A percentile compares a stretch with the other conserved stretches of the same genome.
phyloP scores from a whole-genome alignment of 2,113 vertebrate species.

The Crypturellus undulatus region DNA sequence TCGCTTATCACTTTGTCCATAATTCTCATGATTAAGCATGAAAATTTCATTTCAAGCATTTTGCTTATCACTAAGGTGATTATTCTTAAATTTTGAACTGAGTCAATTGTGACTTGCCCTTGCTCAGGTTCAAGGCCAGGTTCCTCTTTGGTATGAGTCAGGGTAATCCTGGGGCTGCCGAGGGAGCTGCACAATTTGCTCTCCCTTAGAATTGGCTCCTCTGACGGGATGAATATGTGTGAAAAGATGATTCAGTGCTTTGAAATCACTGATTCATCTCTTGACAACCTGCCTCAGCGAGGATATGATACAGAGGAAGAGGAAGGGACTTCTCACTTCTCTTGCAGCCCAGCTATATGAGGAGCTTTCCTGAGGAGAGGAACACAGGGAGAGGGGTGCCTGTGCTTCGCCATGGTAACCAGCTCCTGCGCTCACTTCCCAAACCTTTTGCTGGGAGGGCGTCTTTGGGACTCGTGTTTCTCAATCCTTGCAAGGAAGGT shows the following conservation, averaged over 20 bases:
- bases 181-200: not conserved
- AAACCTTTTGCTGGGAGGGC: not conserved
- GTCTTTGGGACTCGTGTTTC: not conserved
- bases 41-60: not conserved
- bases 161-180: not conserved
- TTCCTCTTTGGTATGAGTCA: not conserved
- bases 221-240: not conserved
- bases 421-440: not conserved
- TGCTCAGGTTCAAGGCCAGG: not conserved
- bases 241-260: slow-evolving; percentile 4
- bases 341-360: not conserved
- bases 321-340: not conserved
- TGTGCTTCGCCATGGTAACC: not conserved
- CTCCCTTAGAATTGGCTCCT: not conserved
- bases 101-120: not conserved
- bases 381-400: not conserved
- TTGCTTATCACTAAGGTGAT: not conserved
- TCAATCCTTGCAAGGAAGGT: not conserved
- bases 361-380: not conserved
- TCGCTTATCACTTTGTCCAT: not conserved
- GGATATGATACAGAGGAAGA: not conserved
- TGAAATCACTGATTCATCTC: not conserved
- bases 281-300: rapidly evolving
- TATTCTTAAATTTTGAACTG: not conserved
- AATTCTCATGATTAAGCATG: not conserved